Evolutionary conservation across 2,888 invertebrate genomes (phyloP).

Genomic region (Diplolepis rosae): DNA sequence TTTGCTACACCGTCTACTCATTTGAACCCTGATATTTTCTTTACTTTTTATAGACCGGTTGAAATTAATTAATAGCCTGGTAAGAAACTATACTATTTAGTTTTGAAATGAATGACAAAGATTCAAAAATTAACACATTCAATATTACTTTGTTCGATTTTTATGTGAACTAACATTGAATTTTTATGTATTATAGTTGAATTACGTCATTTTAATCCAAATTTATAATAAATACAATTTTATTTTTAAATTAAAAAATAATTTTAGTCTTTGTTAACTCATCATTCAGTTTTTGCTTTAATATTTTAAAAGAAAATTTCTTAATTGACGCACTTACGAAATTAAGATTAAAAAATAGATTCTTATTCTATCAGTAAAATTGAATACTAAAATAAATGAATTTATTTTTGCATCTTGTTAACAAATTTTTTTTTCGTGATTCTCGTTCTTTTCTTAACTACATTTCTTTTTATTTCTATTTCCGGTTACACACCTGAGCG

Average conservation of each 20-base stretch:
- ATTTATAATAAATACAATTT: not conserved
- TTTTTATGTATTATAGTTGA: not conserved
- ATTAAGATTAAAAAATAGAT: too few species aligned
- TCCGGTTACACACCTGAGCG: not conserved
- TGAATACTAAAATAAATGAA: too few species aligned
- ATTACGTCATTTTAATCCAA: not conserved
- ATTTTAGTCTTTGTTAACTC: not conserved
- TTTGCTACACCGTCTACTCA: not conserved
- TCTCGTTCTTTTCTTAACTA: not conserved
- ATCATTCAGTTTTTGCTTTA: too few species aligned
- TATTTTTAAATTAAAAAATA: not conserved
- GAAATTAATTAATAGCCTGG: not conserved
- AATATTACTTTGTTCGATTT: too few species aligned
- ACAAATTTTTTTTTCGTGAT: not conserved
- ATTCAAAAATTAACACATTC: not conserved
- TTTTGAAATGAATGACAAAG: not conserved
- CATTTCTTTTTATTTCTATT: not conserved
- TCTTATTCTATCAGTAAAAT: too few species aligned
- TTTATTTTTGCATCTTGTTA: not conserved
- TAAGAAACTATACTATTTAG: not conserved
- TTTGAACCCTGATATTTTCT: slow-evolving; percentile 5
- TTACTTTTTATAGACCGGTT: not conserved
- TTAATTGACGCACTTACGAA: too few species aligned
- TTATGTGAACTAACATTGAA: too few species aligned
- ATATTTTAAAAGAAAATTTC: not conserved